Evolutionary conservation across 2,797 vertebrate species (phyloP).

Genomic region (Chaunax sp.): DNA sequence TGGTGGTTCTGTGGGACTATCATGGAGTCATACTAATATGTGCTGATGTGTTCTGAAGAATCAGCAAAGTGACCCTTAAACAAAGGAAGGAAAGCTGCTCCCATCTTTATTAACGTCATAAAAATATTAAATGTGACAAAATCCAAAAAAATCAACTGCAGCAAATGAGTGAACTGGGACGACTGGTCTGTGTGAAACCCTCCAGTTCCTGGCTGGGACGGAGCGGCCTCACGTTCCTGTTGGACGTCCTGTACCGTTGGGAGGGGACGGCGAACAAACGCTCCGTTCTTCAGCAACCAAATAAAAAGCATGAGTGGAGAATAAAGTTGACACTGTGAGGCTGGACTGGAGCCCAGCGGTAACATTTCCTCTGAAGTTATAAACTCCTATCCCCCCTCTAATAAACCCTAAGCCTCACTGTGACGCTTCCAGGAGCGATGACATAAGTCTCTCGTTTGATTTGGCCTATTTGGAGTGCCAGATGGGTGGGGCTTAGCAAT

Average conservation of each 20-base stretch:
- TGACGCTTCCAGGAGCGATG: conserved; percentile 21
- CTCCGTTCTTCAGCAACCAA: conserved; percentile 47
- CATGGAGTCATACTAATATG: no score
- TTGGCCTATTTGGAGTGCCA: conserved; percentile 25
- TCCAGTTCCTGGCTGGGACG: neutral
- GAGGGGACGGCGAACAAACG: conserved; percentile 38
- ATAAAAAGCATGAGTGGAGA: conserved; percentile 25
- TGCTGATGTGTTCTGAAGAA: no score
- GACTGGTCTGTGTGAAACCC: neutral
- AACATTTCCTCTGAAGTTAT: conserved; percentile 54
- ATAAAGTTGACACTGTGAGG: conserved; percentile 51
- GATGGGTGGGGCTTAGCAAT: conserved; percentile 40
- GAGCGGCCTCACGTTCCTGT: neutral
- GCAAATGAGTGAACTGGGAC: no score
- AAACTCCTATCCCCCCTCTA: conserved; percentile 50
- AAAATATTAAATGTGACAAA: neutral
- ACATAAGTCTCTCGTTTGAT: conserved; percentile 37
- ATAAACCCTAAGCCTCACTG: conserved; percentile 20
- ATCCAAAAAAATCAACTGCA: neutral
- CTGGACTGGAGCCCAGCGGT: conserved; percentile 25
- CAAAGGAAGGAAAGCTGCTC: no score
- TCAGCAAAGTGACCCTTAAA: no score
- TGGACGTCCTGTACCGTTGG: neutral
- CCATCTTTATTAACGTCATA: no score
- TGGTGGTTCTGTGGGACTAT: no score